phyloP scores from a whole-genome alignment of 2,888 invertebrate species.

The Podotricha telesiphe region DNA sequence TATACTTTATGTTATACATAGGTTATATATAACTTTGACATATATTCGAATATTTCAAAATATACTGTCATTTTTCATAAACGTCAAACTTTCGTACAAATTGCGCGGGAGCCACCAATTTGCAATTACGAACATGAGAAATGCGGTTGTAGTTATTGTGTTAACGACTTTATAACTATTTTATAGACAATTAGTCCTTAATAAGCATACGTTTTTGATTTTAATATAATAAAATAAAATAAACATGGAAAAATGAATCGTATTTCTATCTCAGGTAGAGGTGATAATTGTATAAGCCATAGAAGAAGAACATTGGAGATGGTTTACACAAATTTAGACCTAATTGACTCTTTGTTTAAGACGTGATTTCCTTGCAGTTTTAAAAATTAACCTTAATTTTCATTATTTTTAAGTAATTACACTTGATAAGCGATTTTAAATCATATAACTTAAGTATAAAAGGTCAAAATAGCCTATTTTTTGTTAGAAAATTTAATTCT shows the following conservation, averaged over 20 bases:
- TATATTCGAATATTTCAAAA: background rate
- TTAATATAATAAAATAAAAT: background rate
- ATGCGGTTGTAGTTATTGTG: constrained; percentile 28
- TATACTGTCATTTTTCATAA: constrained; percentile 13
- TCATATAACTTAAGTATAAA: background rate
- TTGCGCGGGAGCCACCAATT: background rate
- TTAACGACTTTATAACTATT: constrained; percentile 45
- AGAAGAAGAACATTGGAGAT: background rate
- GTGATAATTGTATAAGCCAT: background rate
- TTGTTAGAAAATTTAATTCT: constrained; percentile 27
- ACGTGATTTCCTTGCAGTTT: background rate
- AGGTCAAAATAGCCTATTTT: background rate
- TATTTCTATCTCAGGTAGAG: background rate
- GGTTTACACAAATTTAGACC: background rate
- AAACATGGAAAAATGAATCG: constrained; percentile 1
- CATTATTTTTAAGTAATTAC: background rate
- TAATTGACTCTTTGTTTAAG: background rate
- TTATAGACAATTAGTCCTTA: constrained; percentile 42
- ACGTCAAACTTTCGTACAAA: constrained; percentile 16
- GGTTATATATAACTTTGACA: background rate
- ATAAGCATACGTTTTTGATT: constrained; percentile 39
- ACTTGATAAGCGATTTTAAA: background rate
- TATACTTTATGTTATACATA: no score
- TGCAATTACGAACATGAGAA: constrained; percentile 36
- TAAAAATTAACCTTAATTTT: background rate